Base-by-base conservation (phyloP, 2,113 vertebrate genomes). In the Scophthalmus maximus region DNA sequence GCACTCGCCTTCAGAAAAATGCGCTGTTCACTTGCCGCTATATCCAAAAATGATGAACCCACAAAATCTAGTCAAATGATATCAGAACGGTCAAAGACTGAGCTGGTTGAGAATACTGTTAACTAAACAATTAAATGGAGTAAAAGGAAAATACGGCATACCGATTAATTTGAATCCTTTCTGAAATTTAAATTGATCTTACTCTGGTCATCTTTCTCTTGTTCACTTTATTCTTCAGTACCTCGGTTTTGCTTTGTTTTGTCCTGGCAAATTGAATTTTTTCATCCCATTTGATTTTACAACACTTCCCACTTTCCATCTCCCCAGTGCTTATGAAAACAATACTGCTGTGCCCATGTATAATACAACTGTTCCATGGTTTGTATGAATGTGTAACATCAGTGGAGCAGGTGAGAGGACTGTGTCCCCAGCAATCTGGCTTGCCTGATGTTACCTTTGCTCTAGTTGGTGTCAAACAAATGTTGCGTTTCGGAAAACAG, bases 1-100 rank as follows among this genome's bases (percentile, higher is more conserved):
- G 40, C 40, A 47, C 44, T 65, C 8, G 17, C 8, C 20, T 57
- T 65, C 15, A 47, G 36, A 22, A 64, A 61, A 69, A 27, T 23
- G 22, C 18, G 61, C 51, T 7, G 2, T 55, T n/a, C 52, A 50
- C 46, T 34, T 4, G 1, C 20, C 26, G 61, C 68, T 70, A n/a
- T n/a, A n/a, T n/a, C n/a, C n/a, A 46, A 17, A 65, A 12, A 5
- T 4, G 23, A 23, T 12, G 26, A 64, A 29, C 23, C 42, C n/a
- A 52, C 63, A 66, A 32, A 56, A 64, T 26, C 11, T 32, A 25
- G 34, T 17, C 8, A 67, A 50, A 69, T 4, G 17, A 15, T 3
- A 55, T 38, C 6, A 75, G 57, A 44, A 3, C 29, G 4, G 11
- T 5, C 32, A 27, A 32, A 44, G 23, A 59, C 15, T 5, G 15